A percentile compares a stretch with the other conserved stretches of the same genome.
phyloP scores from a whole-genome alignment of 1,140 invertebrate genomes.

The Drosophila cardini region DNA sequence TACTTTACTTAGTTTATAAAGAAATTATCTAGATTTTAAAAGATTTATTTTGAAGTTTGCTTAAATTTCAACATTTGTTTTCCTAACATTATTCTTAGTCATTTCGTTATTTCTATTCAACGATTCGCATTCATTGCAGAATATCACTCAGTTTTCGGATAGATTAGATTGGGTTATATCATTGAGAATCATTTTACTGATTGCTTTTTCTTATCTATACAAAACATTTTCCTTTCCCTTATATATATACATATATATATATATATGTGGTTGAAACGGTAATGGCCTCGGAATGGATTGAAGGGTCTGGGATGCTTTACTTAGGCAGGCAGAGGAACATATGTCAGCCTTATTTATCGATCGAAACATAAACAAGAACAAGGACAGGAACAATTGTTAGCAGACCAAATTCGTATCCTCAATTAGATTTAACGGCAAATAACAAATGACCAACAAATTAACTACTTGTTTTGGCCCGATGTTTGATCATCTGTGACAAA shows the following conservation, averaged over 20 bases:
- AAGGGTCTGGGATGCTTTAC: constrained; percentile 5
- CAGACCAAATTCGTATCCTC: constrained; percentile 46
- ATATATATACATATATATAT: not conserved
- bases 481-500: constrained; percentile 82
- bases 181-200: constrained; percentile 23
- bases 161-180: not conserved
- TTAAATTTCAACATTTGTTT: no score
- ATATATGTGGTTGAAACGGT: not conserved
- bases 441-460: constrained; percentile 81
- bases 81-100: no score
- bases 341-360: constrained; percentile 68
- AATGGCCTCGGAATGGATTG: not conserved
- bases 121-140: not conserved
- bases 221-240: constrained; percentile 2
- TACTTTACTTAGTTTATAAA: no score
- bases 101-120: no score
- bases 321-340: constrained; percentile 58
- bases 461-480: constrained; percentile 69
- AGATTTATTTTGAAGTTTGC: no score
- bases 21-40: no score
- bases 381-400: constrained; percentile 25
- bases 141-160: not conserved
- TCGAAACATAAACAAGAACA: constrained; percentile 59
- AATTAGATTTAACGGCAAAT: constrained; percentile 77
- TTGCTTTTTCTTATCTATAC: constrained; percentile 43